Conservation (phyloP, 1,140 invertebrate genomes). For the Drosophila dunni region DNA sequence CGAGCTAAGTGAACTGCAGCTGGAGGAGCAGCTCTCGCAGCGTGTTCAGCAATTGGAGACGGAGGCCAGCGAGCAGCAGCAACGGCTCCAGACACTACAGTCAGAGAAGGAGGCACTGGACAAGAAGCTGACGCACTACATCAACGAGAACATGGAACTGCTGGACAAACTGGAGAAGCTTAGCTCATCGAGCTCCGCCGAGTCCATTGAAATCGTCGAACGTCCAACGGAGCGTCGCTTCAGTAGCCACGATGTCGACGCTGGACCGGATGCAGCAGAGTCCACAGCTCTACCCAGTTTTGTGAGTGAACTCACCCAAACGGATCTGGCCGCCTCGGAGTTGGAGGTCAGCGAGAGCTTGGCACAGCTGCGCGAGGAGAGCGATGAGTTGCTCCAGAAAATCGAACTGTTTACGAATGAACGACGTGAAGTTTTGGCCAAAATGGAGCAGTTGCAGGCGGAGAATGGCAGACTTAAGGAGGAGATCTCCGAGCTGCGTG, state of each 20-base stretch:
- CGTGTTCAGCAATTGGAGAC: conserved; percentile 83
- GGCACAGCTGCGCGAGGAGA: conserved; percentile 86
- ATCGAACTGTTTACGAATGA: conserved; percentile 88
- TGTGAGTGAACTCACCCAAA: conserved; percentile 74
- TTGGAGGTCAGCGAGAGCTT: conserved; percentile 85
- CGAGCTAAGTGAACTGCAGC: conserved; percentile 87
- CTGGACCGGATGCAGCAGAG: not conserved
- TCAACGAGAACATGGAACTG: conserved; percentile 89
- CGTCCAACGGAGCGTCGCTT: conserved; percentile 87
- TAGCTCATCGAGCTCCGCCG: conserved; percentile 88
- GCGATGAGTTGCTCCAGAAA: conserved; percentile 87
- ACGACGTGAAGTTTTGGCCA: conserved; percentile 88
- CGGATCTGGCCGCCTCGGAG: conserved; percentile 76
- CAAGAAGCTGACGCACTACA: conserved; percentile 87
- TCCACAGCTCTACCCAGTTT: conserved; percentile 59
- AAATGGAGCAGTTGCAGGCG: conserved; percentile 87
- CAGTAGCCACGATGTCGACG: conserved; percentile 61
- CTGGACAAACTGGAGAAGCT: conserved; percentile 89
- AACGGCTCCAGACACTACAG: conserved; percentile 83
- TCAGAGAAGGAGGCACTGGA: conserved; percentile 86
- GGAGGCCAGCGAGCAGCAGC: conserved; percentile 86
- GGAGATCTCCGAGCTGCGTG: not conserved
- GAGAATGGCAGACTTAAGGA: conserved; percentile 85
- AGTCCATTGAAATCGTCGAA: conserved; percentile 89
- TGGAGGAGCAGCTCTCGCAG: conserved; percentile 87